Base-by-base conservation (phyloP, 2,113 vertebrate genomes). In the Numenius arquata region DNA sequence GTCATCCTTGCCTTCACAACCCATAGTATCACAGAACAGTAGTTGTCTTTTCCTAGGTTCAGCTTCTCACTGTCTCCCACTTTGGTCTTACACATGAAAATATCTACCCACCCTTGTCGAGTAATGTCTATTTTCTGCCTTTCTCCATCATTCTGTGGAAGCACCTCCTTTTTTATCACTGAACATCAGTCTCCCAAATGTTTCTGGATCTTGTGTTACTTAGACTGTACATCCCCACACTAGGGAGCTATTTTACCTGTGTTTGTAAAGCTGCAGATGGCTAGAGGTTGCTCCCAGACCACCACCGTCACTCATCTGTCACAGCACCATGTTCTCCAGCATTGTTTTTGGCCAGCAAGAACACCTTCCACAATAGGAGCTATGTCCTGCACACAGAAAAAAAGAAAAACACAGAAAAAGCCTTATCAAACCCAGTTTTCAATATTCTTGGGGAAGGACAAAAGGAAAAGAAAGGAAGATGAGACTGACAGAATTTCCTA, bases 291-390 rank as follows among this genome's bases (percentile, higher is more conserved):
- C 25, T 52, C 26, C 53, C 8, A 11, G 56, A 52, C 6, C 38
- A 56, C 66, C 0, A 0, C 7, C 5, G 2, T 23, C 36, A 11
- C 43, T 47, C 12, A 15, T 20, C 12, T 0, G 0, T 41, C 59
- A 6, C 66, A 91, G 63, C 71, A 71, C 20, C 68, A 29, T 2
- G 0, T n/a, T 47, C 29, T 38, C 27, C 52, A 62, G 34, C 13
- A 2, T 1, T 48, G 17, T 30, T 65, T 45, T 32, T 5, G 38
- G 38, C 9, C n/a, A 89, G 77, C 16, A 61, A 45, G 17, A 72
- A 21, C 45, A 52, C 14, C 23, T 70, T 78, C n/a, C 61, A 25
- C 43, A 48, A 9, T 10, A 48, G 48, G 25, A 93, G 6, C 52
- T 85, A n/a, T 8, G 6, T 22, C 50, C 56, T 7, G 5, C 32